Evolutionary conservation across 1,140 invertebrate genomes (phyloP), one percentile per base, ranked within the genome.

Genomic region (Ylistrum balloti): DNA sequence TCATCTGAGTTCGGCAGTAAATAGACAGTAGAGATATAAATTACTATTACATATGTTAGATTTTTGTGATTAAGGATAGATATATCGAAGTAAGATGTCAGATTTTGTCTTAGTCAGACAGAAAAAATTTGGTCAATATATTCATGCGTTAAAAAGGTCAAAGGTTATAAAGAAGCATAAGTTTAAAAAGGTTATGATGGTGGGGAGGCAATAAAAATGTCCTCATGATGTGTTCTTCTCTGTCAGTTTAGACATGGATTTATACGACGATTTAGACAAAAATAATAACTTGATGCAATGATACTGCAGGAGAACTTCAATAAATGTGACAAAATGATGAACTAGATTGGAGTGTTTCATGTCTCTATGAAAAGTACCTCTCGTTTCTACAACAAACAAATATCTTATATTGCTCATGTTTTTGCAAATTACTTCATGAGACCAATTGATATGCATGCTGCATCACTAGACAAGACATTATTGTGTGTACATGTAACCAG

Each of bases 381-480:
- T 22, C 56, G 28, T 74, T 74, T 28, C n/a, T 17, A 74, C 56
- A 74, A 74, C 56, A 74, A 74, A 74, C 56, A n/a, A 74, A 22
- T 28, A n/a, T n/a, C 56, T 17, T 28, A 17, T 74, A 74, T 5
- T 28, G 56, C 56, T 74, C 56, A 74, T 74, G 56, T 74, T 22
- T 74, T 74, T 74, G 56, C 56, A 74, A 74, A 74, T 74, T 74
- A 74, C n/a, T 74, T 74, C n/a, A 74, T n/a, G 22, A 74, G 56
- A 74, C 56, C 56, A 74, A 74, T 74, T 28, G n/a, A 74, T 74
- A 74, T 74, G 56, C 56, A 74, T 74, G 17, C 56, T 74, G 56
- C 56, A 17, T 74, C 28, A 28, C 56, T 28, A 74, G 56, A 74
- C 56, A 74, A 74, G 56, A 74, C 28, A 74, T 28, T 74, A 28